phyloP scores from a whole-genome alignment of 2,888 invertebrate genomes.

The Rotaria socialis region DNA sequence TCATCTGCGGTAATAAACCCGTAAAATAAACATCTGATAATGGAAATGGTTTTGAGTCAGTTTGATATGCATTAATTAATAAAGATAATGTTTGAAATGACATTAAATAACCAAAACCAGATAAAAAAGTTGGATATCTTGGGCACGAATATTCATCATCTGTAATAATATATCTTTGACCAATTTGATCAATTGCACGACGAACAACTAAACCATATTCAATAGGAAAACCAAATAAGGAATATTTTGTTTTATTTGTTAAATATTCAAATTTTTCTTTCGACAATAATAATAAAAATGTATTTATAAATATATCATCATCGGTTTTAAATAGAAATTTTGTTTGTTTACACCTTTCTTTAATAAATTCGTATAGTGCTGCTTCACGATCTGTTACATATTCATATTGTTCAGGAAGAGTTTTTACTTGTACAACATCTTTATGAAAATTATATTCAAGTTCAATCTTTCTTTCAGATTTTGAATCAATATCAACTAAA shows the following conservation, averaged over 20 bases:
- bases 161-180: neutral
- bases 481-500: neutral
- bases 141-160: neutral
- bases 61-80: neutral
- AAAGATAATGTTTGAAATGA: neutral
- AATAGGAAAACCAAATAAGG: neutral
- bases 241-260: neutral
- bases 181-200: neutral
- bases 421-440: no score
- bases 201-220: neutral
- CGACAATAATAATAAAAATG: neutral
- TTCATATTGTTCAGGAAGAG: neutral
- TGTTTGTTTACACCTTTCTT: no score
- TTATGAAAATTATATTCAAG: neutral
- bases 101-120: constrained; percentile 26
- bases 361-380: neutral
- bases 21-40: constrained; percentile 5
- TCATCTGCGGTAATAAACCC: neutral
- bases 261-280: neutral
- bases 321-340: neutral
- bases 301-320: neutral
- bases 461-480: neutral
- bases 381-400: neutral
- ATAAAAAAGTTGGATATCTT: neutral
- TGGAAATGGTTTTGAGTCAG: neutral